These are phyloP conservation scores for Euwallacea similis DNA, from an alignment of 1,140 invertebrate species.

Conservation along the genomic window DNA sequence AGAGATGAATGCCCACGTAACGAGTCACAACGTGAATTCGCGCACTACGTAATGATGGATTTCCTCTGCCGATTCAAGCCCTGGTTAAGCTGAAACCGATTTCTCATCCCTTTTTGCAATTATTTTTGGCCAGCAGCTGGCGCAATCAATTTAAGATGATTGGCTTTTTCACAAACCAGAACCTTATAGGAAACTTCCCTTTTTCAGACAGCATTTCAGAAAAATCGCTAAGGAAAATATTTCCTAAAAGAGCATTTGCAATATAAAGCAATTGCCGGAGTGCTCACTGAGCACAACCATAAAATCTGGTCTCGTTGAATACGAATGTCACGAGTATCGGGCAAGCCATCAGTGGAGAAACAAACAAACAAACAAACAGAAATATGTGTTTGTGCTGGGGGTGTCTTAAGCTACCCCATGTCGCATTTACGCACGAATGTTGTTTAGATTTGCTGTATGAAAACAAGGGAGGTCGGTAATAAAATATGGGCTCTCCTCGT, in stretches of 20 bases:
- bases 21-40: not conserved
- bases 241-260: not conserved
- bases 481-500: no score
- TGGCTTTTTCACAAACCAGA: constrained; percentile 15
- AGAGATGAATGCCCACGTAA: no score
- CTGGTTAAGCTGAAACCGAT: constrained; percentile 16
- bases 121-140: constrained; percentile 24
- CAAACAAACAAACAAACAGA: not conserved
- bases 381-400: not conserved
- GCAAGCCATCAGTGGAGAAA: not conserved
- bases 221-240: no score
- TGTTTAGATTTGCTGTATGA: not conserved
- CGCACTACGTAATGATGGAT: constrained; percentile 29
- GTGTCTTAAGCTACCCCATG: not conserved
- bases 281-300: not conserved
- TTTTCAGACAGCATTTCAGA: no score
- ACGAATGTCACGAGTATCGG: no score
- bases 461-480: no score
- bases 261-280: not conserved
- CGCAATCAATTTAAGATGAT: constrained; percentile 21
- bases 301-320: not conserved
- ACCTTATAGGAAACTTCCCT: not conserved
- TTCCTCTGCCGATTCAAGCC: not conserved
- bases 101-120: constrained; percentile 29
- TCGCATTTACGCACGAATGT: not conserved